A percentile compares a stretch with the other conserved stretches of the same genome.
Conservation (phyloP, 2,888 invertebrate genomes). For the Cheilosia impressa region DNA sequence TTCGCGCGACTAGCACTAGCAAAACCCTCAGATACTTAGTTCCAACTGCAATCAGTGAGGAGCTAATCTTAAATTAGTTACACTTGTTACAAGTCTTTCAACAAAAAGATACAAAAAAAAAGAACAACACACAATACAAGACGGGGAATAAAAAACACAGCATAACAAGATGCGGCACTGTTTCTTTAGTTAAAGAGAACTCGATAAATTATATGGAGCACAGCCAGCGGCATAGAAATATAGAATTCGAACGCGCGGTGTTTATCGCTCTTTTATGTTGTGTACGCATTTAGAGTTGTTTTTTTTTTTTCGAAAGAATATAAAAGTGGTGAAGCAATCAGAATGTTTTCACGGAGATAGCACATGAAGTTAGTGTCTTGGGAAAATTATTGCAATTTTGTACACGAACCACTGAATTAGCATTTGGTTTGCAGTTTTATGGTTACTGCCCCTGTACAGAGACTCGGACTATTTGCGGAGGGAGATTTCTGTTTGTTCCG, state of each 20-base stretch:
- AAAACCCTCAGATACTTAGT: conserved; percentile 49
- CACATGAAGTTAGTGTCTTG: conserved; percentile 34
- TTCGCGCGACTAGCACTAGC: conserved; percentile 66
- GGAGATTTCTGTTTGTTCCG: too few relatives aligned
- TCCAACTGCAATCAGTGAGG: conserved; percentile 64
- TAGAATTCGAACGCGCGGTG: conserved; percentile 45
- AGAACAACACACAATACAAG: conserved; percentile 24
- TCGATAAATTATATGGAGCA: conserved; percentile 61
- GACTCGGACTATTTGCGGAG: too few relatives aligned
- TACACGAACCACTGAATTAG: conserved; percentile 44
- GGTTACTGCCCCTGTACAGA: too few relatives aligned
- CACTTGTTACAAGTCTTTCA: conserved; percentile 65
- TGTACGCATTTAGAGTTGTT: conserved; percentile 67
- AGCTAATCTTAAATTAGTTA: conserved; percentile 71
- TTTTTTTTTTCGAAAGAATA: conserved; percentile 19
- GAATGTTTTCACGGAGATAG: conserved; percentile 19
- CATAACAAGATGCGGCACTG: conserved; percentile 40
- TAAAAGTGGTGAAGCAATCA: conserved; percentile 44
- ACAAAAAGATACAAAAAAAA: conserved; percentile 28
- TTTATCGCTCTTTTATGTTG: conserved; percentile 38
- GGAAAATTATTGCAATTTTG: conserved; percentile 25
- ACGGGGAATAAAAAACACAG: conserved; percentile 27
- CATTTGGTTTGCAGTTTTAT: not conserved
- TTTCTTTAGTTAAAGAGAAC: conserved; percentile 58
- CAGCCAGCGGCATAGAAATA: conserved; percentile 39